Conservation (phyloP, 2,888 invertebrate species). For the Melieria omissa region DNA sequence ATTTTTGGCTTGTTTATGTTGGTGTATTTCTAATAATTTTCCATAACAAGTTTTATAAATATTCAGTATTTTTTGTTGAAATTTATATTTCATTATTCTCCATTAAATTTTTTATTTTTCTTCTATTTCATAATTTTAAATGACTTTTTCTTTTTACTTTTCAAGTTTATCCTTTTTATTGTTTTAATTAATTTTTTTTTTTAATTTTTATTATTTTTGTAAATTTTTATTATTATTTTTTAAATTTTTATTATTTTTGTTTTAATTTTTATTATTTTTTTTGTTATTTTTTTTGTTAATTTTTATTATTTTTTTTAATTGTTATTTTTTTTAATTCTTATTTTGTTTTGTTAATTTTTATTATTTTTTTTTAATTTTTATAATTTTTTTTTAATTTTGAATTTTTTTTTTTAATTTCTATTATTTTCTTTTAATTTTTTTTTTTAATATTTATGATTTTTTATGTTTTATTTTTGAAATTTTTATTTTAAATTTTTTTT, state of each 20-base stretch:
- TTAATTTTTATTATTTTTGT: neutral
- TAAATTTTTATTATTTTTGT: conserved; percentile 14
- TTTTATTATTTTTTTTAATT: conserved; percentile 27
- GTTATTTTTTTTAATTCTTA: too few relatives aligned
- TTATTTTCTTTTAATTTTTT: conserved; percentile 16
- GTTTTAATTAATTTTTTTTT: neutral
- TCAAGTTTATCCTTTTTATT: neutral
- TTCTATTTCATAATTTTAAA: conserved; percentile 22
- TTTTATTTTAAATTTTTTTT: conserved; percentile 27
- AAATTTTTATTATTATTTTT: neutral
- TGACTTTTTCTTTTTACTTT: neutral
- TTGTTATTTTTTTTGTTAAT: conserved; percentile 27
- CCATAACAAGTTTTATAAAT: neutral
- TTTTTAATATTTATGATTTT: conserved; percentile 20
- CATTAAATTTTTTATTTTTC: conserved; percentile 18
- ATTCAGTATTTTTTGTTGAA: neutral
- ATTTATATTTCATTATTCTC: conserved; percentile 6
- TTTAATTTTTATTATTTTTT: conserved; percentile 29
- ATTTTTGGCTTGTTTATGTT: conserved; percentile 13
- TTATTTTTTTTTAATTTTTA: conserved; percentile 14
- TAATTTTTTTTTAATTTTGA: conserved; percentile 10
- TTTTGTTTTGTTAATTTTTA: conserved; percentile 21
- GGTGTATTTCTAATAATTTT: neutral
- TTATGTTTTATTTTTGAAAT: conserved; percentile 20
- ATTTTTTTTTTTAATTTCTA: neutral